phyloP scores from a whole-genome alignment of 2,113 vertebrate species.

The Corythornis madagascariensis region DNA sequence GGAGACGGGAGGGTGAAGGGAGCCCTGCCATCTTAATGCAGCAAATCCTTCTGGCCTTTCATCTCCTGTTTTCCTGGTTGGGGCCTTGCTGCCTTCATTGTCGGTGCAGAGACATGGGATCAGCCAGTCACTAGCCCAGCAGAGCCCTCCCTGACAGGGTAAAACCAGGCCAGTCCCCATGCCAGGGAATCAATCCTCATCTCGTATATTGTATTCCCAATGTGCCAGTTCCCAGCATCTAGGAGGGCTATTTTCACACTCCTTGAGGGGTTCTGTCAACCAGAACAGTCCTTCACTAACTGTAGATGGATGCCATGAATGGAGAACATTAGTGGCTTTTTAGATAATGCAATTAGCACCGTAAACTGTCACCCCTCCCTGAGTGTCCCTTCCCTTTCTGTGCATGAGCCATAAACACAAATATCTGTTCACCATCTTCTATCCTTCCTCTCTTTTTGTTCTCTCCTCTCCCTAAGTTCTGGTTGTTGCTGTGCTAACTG shows the following conservation, averaged over 20 bases:
- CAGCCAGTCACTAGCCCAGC: background rate
- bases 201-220: background rate
- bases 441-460: background rate
- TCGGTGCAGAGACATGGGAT: fast-evolving
- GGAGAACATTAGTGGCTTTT: slow-evolving; percentile 55
- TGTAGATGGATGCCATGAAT: slow-evolving; percentile 19
- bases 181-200: background rate
- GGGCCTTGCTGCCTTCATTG: background rate
- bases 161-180: background rate
- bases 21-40: background rate
- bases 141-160: fast-evolving
- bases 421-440: background rate
- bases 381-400: background rate
- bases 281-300: background rate
- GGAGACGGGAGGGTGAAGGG: background rate
- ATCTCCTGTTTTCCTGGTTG: background rate
- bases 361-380: background rate
- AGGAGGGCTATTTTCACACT: background rate
- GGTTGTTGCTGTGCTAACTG: background rate
- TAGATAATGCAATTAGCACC: slow-evolving; percentile 50
- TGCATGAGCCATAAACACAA: background rate
- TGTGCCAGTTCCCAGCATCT: background rate
- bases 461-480: background rate
- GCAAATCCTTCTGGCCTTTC: background rate
- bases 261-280: slow-evolving; percentile 7